Evolutionary conservation across 2,888 invertebrate genomes (phyloP), one percentile per base, ranked within the genome.

Genomic region (Agrochola litura): DNA sequence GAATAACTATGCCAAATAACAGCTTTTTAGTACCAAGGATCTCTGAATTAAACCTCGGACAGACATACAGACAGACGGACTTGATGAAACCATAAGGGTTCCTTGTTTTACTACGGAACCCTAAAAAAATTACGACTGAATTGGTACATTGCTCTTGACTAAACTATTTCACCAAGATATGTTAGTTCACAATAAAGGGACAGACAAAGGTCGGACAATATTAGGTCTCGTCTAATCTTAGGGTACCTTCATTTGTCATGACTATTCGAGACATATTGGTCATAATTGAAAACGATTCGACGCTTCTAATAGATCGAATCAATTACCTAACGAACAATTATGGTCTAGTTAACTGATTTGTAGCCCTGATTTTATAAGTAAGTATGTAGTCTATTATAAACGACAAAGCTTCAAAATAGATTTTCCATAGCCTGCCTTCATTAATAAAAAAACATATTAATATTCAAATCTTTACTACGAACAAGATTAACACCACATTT

Each of bases 401-500:
- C 46, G 43, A 61, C 8, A 30, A 68, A n/a, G 10, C n/a, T 69
- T 19, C 19, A 46, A 63, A 64, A 43, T 41, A 46, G 16, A 12
- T 25, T 58, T n/a, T 25, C 16, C 41, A 81, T 19, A 52, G 19
- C 30, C 43, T 25, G 16, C 56, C 19, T 43, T 61, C 25, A 56
- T 63, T 25, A 49, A 68, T 63, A 30, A 60, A 66, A 66, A 76
- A 58, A 25, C 22, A 63, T 46, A 49, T 69, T 77, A 69, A 85
- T 80, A 83, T 82, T 80, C 73, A 89, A 86, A 89, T 68, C 73
- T 70, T 75, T 71, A 68, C 78, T 73, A 77, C 77, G 73, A 74
- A 82, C 71, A 81, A 82, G 79, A 90, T 90, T 85, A 90, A 86
- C 86, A 88, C 89, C 81, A 79, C 74, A 83, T 82, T 88, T 86